Conservation (phyloP, 2,113 vertebrate species). For the Psittacula cyanocephala region DNA sequence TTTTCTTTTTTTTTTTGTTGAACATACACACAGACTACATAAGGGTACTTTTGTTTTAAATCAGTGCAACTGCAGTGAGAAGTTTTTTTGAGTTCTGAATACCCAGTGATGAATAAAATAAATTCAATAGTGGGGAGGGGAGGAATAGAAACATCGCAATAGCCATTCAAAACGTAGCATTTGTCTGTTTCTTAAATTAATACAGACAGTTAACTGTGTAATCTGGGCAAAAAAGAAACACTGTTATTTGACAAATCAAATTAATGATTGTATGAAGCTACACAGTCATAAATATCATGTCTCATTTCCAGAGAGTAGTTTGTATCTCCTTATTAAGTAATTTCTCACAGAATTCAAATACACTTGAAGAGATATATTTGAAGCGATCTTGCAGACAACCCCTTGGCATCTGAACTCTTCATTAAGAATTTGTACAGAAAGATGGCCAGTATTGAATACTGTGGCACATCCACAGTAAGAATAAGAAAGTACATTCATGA, state of each 20-base stretch:
- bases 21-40: not conserved
- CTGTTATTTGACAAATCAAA: not conserved
- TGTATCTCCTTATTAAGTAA: not conserved
- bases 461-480: not conserved
- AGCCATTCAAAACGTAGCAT: conserved; percentile 22
- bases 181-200: not conserved
- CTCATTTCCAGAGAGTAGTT: not conserved
- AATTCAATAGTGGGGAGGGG: not conserved
- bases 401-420: not conserved
- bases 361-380: not conserved
- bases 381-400: not conserved
- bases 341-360: not conserved
- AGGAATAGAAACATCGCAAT: not conserved
- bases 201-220: conserved; percentile 2
- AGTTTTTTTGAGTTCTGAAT: not conserved
- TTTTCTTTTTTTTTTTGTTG: not conserved
- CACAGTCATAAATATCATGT: not conserved
- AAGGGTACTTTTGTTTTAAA: not conserved
- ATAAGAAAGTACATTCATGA: not conserved
- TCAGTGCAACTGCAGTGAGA: not conserved
- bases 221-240: conserved; percentile 41
- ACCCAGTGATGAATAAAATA: not conserved
- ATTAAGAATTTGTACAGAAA: not conserved
- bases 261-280: not conserved
- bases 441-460: not conserved